Base-by-base conservation (phyloP, 2,888 invertebrate species). In the Patella caerulea region DNA sequence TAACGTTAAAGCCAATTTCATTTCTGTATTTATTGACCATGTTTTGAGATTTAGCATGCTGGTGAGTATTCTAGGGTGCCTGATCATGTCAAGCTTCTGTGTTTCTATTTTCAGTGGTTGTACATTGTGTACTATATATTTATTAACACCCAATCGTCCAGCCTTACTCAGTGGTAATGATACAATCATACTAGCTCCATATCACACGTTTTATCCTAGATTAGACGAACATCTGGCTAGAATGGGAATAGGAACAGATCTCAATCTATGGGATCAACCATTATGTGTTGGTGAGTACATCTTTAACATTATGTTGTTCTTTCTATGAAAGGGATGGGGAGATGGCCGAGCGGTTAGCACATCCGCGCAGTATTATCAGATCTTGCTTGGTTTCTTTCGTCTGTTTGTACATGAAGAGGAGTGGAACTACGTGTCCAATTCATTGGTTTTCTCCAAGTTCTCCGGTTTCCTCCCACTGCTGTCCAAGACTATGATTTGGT, bases 251-350 rank as follows among this genome's bases (percentile, higher is more conserved):
- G 86, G 87, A 3, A 77, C 87, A 5, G 82, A 83, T n/a, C 86
- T 87, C 53, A 92, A 92, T 80, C 81, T 89, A 54, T 92, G 92
- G 92, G 91, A 92, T 83, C 87, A 89, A 74, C 92, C 92, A 3
- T 80, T 92, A 17, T 90, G 90, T 84, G 84, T 92, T 34, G 91
- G 90, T 90, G 73, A 78, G 83, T 82, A 53, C 14, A 9, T 45
- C 7, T 7, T 45, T 45, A 45, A 9, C 1, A 9, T 45, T 9
- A 45, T 45, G 7, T 45, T 45, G 9, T 45, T 45, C 9, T 45
- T 45, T 45, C 9, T 45, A 45, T 45, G 7, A 45, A 3, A 4
- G 34, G 3, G 34, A 34, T 2, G 45, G 45, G 45, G 45, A 9
- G 45, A 4, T 4, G 4, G 34, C 0, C 34, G 5, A 45, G 5